Evolutionary conservation across 2,888 invertebrate genomes (phyloP), one percentile per base, ranked within the genome.

Genomic region (Philereme vetulata): DNA sequence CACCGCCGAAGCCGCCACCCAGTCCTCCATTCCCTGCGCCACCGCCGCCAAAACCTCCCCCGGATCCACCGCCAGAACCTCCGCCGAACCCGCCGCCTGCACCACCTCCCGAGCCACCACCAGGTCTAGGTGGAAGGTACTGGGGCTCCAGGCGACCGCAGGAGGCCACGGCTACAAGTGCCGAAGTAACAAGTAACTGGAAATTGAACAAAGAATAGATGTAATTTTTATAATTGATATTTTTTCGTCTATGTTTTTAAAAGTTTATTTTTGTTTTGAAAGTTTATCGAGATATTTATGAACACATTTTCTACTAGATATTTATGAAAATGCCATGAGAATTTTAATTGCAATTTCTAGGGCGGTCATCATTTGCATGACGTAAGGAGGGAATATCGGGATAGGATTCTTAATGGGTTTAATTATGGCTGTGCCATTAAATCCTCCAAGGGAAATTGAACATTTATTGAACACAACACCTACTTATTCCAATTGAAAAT

Each of bases 121-220:
- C 74, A 9, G 82, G 73, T 32, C 71, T 66, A 45, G 75, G 79
- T 4, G 77, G 80, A 47, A 80, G 70, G 63, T 80, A 80, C 51
- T 80, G 80, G 4, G 78, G 78, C 61, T 70, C 83, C 62, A 74
- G 66, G 51, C 74, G 78, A 11, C 88, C 91, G 63, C 89, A 86
- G 35, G 82, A 82, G 0, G 72, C 81, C n/a, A 82, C 72, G 36
- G 86, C 84, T 65, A 89, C 70, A 40, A 88, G 68, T 53, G 81
- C 83, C 70, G 84, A 75, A 42, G 82, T 70, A 32, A 85, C 64
- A 35, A 80, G 56, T 42, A 79, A 65, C 83, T 82, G 70, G 44
- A 74, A 71, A 51, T 2, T 5, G 21, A 21, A 21, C 21, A 21
- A 21, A 21, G 21, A 21, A 21, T 21, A 21, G 21, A 21, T 21